These are phyloP conservation scores for Salvelinus sp. DNA, from an alignment of 2,113 vertebrate genomes.

Conservation along the genomic window DNA sequence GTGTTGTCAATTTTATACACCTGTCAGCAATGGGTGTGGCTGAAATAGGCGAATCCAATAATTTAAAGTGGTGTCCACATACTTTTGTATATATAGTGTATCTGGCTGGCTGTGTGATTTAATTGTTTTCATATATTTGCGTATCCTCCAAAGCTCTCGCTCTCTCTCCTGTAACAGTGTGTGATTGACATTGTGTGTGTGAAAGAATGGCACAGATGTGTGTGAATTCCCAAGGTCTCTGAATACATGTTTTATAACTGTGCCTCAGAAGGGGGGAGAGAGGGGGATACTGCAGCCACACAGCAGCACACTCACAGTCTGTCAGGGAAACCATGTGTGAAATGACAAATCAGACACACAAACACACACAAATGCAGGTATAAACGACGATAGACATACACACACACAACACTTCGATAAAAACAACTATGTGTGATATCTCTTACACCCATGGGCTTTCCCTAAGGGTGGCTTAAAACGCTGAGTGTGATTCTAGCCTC, in stretches of 20 bases:
- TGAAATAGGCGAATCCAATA: no score
- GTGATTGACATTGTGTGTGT: slow-evolving; percentile 60
- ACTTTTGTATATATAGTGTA: background rate
- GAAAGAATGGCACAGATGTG: slow-evolving; percentile 67
- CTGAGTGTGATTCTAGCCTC: slow-evolving; percentile 2
- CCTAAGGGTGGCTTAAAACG: background rate
- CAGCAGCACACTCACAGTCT: background rate
- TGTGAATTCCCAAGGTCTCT: slow-evolving; percentile 71
- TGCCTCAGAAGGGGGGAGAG: slow-evolving; percentile 44
- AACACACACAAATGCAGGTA: background rate
- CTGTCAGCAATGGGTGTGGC: no score
- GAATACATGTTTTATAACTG: slow-evolving; percentile 66
- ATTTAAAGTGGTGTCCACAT: no score
- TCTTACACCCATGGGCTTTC: background rate
- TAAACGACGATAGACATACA: slow-evolving; percentile 1
- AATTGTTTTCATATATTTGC: slow-evolving; percentile 47
- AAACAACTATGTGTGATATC: background rate
- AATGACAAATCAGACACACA: background rate
- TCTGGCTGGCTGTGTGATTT: no score
- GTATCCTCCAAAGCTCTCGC: slow-evolving; percentile 48
- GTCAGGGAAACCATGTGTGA: background rate
- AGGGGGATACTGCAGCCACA: slow-evolving; percentile 27
- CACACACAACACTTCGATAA: background rate
- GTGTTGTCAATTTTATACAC: no score
- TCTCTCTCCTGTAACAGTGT: slow-evolving; percentile 55